phyloP scores from a whole-genome alignment of 1,140 invertebrate genomes.

The Coptotermes formosanus region DNA sequence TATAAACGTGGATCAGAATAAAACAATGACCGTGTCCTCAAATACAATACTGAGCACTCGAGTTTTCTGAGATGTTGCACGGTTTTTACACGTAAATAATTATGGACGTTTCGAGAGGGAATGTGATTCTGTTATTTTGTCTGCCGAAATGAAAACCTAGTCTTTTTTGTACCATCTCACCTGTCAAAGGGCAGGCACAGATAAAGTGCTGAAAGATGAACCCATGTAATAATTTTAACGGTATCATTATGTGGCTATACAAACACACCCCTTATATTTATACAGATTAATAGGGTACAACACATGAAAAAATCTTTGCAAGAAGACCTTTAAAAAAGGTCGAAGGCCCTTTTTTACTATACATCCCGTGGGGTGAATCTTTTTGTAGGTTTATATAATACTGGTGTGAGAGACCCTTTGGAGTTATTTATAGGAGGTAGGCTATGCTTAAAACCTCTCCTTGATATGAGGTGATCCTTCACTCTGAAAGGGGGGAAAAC shows the following conservation, averaged over 20 bases:
- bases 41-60: too few relatives aligned
- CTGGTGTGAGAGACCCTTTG: neutral
- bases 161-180: neutral
- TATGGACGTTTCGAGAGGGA: too few relatives aligned
- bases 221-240: neutral
- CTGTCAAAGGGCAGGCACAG: neutral
- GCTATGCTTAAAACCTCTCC: constrained; percentile 4
- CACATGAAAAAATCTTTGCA: neutral
- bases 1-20: too few relatives aligned
- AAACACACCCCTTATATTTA: neutral
- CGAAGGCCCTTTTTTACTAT: neutral
- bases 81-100: too few relatives aligned
- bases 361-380: constrained; percentile 6
- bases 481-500: neutral
- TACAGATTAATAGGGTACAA: neutral
- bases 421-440: neutral
- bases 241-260: neutral
- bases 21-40: too few relatives aligned
- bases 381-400: constrained; percentile 6
- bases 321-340: neutral
- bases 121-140: too few relatives aligned
- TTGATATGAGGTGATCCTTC: constrained; percentile 2
- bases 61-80: too few relatives aligned
- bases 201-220: neutral
- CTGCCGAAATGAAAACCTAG: too few relatives aligned